phyloP scores from a whole-genome alignment of 1,140 invertebrate genomes.

The Drosophila novamexicana region DNA sequence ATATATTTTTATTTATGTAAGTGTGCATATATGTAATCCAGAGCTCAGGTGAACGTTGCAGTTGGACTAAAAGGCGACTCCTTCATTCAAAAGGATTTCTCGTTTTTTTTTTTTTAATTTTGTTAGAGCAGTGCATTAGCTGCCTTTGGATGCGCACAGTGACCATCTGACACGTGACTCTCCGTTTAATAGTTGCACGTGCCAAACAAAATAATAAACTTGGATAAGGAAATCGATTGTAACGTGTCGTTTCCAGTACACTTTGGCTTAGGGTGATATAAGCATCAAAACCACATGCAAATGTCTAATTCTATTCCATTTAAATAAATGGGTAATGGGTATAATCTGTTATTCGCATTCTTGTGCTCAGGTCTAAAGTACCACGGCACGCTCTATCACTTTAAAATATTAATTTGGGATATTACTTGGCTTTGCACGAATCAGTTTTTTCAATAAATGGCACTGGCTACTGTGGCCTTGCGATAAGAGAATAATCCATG shows the following conservation, averaged over 20 bases:
- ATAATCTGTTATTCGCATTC: no score
- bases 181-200: conserved; percentile 41
- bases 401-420: no score
- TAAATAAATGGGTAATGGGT: no score
- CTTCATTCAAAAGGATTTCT: conserved; percentile 55
- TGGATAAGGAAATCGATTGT: conserved; percentile 44
- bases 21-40: conserved; percentile 54
- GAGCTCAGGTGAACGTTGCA: conserved; percentile 48
- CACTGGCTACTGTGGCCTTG: no score
- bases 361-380: no score
- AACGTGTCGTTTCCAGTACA: background rate
- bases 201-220: conserved; percentile 50
- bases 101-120: conserved; percentile 36
- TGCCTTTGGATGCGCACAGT: background rate
- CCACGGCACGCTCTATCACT: no score
- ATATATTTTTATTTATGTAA: conserved; percentile 14
- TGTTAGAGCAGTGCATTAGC: conserved; percentile 11
- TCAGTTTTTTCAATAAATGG: no score
- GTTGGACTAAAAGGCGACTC: conserved; percentile 31
- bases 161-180: conserved; percentile 43
- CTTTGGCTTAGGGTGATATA: background rate
- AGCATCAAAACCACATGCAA: background rate
- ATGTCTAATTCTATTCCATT: no score
- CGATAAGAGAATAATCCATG: no score
- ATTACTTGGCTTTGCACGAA: no score